Evolutionary conservation across 2,888 invertebrate genomes (phyloP), one percentile per base, ranked within the genome.

Genomic region (Germaria angustata): DNA sequence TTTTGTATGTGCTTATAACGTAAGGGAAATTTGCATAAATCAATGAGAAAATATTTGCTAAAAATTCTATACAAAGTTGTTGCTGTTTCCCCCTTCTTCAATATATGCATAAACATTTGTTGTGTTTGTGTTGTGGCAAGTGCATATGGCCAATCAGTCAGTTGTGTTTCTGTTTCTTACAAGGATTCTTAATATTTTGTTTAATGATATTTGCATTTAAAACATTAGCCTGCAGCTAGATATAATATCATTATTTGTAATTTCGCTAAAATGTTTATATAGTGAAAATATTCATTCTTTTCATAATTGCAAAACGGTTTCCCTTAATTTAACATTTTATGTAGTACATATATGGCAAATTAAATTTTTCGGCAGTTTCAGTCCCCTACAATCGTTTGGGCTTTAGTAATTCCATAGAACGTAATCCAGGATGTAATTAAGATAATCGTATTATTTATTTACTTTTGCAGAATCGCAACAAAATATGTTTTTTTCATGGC

Each of bases 171-270:
- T 9, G 22, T 6, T 32, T 28, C 46, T 46, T 28, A 17, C 49
- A 53, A 65, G 61, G 9, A 41, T 63, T 46, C 39, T 68, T 61
- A 72, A 76, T 71, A 49, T 68, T 61, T 71, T 51, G n/a, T 78
- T 51, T 51, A 80, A 68, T 75, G 75, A 75, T 79, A 79, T 79
- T 79, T 79, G 79, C 79, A 76, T 82, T 82, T 66, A 79, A 79
- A 51, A 75, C 39, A 34, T 65, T 65, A 34, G 66, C 82, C 71
- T 36, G 28, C 4, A 75, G 82, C 82, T 39, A 51, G 36, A 46
- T 49, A 71, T 79, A 79, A 71, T 71, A 66, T 79, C 55, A 75
- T 82, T 82, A 82, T 82, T 82, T 82, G 79, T 59, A 82, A 82
- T 82, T 79, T 79, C 17, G 51, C 44, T 61, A 66, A 61, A 51